A percentile compares a stretch with the other conserved stretches of the same genome.
phyloP scores from a whole-genome alignment of 2,797 vertebrate genomes.

The Morus bassanus region DNA sequence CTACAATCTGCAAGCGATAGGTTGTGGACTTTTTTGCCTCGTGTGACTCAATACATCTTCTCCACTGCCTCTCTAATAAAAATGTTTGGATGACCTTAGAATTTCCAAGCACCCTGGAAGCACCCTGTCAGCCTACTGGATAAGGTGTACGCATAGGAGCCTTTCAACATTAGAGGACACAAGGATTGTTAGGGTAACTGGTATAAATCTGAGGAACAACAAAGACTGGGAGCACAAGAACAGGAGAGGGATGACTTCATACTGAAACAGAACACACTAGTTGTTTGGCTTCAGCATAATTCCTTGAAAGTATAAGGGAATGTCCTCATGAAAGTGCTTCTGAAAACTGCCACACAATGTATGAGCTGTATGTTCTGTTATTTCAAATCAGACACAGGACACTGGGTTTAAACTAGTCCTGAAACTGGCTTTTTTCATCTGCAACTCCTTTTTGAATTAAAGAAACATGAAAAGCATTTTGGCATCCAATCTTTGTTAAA shows the following conservation, averaged over 20 bases:
- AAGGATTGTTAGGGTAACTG: neutral
- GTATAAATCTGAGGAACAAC: neutral
- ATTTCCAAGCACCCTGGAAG: slow-evolving; percentile 54
- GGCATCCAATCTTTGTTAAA: neutral
- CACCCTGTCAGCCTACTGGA: neutral
- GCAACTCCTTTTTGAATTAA: neutral
- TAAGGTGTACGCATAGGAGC: neutral
- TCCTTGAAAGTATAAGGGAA: neutral
- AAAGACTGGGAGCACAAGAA: neutral
- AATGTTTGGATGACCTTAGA: neutral
- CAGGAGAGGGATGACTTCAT: neutral
- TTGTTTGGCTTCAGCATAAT: neutral
- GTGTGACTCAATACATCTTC: neutral
- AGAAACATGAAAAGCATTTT: neutral
- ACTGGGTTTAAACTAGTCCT: neutral
- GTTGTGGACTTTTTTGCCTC: neutral
- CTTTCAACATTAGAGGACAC: neutral
- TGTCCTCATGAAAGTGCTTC: neutral
- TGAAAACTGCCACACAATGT: neutral
- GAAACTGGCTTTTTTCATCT: neutral
- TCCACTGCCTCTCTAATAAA: slow-evolving; percentile 12
- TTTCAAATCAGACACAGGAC: neutral
- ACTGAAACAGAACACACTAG: neutral
- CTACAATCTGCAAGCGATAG: neutral
- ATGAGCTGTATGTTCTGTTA: neutral